phyloP scores from a whole-genome alignment of 2,113 vertebrate species.

The Anseranas semipalmata region DNA sequence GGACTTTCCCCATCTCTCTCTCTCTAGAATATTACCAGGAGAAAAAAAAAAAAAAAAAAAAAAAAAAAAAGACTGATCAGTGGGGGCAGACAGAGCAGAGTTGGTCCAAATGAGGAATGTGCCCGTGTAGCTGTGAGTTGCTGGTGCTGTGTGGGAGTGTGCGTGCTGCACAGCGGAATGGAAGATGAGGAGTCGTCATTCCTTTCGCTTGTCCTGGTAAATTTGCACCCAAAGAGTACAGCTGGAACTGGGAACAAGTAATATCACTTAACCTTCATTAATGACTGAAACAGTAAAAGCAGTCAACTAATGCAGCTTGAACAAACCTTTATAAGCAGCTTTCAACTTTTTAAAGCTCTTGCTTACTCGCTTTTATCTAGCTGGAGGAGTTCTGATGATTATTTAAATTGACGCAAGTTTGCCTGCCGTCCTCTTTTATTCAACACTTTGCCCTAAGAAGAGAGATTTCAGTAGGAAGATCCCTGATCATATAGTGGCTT shows the following conservation, averaged over 20 bases:
- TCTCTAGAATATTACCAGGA: neutral
- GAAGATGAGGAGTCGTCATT: neutral
- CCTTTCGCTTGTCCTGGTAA: neutral
- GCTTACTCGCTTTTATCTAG: neutral
- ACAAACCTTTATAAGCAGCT: neutral
- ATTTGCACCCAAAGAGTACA: neutral
- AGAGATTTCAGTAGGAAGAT: neutral
- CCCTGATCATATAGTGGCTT: neutral
- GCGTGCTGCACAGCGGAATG: accelerated
- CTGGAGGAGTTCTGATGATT: neutral
- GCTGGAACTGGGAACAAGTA: neutral
- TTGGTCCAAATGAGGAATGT: neutral
- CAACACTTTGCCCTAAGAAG: neutral
- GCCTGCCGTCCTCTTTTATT: neutral
- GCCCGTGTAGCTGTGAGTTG: neutral
- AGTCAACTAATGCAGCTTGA: neutral
- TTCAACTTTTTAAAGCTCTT: neutral
- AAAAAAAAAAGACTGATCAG: neutral
- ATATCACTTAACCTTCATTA: neutral
- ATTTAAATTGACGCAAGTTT: neutral
- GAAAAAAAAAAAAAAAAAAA: no score
- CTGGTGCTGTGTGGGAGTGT: neutral
- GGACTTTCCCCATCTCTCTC: neutral
- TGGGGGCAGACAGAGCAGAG: neutral
- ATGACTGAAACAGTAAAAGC: neutral